phyloP scores from a whole-genome alignment of 2,888 invertebrate species.

The Strigamia maritima region DNA sequence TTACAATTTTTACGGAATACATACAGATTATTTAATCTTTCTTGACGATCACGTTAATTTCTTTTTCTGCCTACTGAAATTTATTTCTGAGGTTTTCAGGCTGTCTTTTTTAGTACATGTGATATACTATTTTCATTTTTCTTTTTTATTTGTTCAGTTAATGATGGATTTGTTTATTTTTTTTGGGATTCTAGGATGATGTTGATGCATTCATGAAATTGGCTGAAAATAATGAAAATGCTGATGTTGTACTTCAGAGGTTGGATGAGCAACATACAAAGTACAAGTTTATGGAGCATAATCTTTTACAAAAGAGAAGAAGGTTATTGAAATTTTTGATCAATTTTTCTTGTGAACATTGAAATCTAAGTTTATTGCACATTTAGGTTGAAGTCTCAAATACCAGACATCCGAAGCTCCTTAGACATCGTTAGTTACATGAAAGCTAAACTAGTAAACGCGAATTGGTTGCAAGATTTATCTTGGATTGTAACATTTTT shows the following conservation, averaged over 20 bases:
- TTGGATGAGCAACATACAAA: constrained; percentile 92
- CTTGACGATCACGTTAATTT: neutral
- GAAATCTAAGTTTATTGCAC: constrained; percentile 25
- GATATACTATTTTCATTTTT: neutral
- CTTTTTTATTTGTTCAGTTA: neutral
- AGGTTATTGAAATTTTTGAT: constrained; percentile 53
- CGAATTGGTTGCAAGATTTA: neutral
- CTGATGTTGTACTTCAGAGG: constrained; percentile 77
- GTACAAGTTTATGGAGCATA: constrained; percentile 96
- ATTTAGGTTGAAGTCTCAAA: constrained; percentile 73
- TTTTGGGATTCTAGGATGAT: constrained; percentile 72
- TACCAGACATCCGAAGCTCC: constrained; percentile 90
- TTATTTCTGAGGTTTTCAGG: neutral
- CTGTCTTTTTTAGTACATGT: no score
- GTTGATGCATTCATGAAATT: constrained; percentile 87
- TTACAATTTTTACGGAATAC: neutral
- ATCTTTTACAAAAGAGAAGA: constrained; percentile 78
- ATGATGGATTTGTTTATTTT: neutral
- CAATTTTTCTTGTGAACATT: neutral
- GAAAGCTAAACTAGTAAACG: constrained; percentile 65
- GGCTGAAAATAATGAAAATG: constrained; percentile 75
- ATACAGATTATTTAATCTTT: no score
- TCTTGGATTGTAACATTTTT: neutral
- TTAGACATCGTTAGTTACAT: constrained; percentile 87
- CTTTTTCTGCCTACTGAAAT: neutral